phyloP scores from a whole-genome alignment of 2,888 invertebrate genomes.

The Dyspetes luteomarginatus region DNA sequence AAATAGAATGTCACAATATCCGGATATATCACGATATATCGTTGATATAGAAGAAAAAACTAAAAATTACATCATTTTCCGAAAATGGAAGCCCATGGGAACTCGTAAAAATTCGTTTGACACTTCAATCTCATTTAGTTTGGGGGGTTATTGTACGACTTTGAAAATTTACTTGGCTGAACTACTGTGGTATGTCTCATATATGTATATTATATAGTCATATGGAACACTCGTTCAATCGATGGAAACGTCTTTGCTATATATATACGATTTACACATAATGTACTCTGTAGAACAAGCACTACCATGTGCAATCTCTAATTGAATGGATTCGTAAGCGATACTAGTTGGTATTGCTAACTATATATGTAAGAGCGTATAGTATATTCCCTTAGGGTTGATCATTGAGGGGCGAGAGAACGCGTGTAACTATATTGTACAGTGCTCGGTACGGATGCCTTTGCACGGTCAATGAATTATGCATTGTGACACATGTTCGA shows the following conservation, averaged over 20 bases:
- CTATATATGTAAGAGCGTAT: constrained; percentile 8
- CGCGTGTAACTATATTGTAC: constrained; percentile 37
- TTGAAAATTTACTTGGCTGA: too few species aligned
- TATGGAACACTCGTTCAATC: neutral
- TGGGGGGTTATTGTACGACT: too few species aligned
- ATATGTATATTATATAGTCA: too few species aligned
- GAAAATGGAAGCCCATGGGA: too few species aligned
- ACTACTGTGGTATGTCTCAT: too few species aligned
- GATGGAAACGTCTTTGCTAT: neutral
- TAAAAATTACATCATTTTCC: too few species aligned
- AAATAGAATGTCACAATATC: too few species aligned
- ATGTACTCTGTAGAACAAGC: neutral
- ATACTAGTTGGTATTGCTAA: constrained; percentile 23
- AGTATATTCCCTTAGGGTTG: constrained; percentile 54
- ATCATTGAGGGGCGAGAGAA: constrained; percentile 47
- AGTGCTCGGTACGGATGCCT: constrained; percentile 13
- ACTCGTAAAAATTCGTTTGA: too few species aligned
- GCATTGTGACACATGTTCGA: constrained; percentile 44
- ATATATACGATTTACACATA: neutral
- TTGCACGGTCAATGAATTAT: constrained; percentile 54
- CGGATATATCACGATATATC: too few species aligned
- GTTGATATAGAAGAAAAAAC: too few species aligned
- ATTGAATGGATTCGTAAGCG: constrained; percentile 59
- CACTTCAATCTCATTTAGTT: too few species aligned
- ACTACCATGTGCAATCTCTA: constrained; percentile 46